Conservation (phyloP, 2,113 vertebrate species). For the Leptosomus discolor region DNA sequence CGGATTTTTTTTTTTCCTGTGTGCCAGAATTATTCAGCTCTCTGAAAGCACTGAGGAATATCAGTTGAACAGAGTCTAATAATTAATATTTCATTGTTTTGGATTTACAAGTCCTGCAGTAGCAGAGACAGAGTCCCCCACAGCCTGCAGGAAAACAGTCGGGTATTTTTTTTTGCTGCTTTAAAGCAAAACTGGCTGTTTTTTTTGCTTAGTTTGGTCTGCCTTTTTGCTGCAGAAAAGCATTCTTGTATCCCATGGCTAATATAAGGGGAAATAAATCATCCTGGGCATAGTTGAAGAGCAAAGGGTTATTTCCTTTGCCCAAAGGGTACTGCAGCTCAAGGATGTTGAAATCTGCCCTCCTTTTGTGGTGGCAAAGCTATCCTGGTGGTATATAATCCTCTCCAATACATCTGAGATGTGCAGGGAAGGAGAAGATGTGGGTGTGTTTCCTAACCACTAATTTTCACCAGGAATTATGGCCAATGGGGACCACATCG, state of each 20-base stretch:
- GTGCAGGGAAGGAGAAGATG: not conserved
- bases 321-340: not conserved
- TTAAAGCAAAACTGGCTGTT: not conserved
- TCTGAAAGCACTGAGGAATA: not conserved
- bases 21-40: not conserved
- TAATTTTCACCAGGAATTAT: not conserved
- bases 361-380: fast-evolving
- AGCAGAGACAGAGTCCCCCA: not conserved
- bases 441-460: not conserved
- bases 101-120: conserved; percentile 21
- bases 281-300: not conserved
- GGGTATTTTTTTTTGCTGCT: not conserved
- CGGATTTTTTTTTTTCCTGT: not conserved
- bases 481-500: fast-evolving
- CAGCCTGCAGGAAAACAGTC: not conserved
- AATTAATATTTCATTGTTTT: conserved; percentile 58
- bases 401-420: not conserved
- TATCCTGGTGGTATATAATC: not conserved
- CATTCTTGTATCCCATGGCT: not conserved
- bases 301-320: not conserved
- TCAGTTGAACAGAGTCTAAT: conserved; percentile 5
- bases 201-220: not conserved
- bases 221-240: not conserved
- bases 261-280: not conserved
- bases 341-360: not conserved